Evolutionary conservation across 2,113 vertebrate genomes (phyloP).

Genomic region (Baryphthengus martii): DNA sequence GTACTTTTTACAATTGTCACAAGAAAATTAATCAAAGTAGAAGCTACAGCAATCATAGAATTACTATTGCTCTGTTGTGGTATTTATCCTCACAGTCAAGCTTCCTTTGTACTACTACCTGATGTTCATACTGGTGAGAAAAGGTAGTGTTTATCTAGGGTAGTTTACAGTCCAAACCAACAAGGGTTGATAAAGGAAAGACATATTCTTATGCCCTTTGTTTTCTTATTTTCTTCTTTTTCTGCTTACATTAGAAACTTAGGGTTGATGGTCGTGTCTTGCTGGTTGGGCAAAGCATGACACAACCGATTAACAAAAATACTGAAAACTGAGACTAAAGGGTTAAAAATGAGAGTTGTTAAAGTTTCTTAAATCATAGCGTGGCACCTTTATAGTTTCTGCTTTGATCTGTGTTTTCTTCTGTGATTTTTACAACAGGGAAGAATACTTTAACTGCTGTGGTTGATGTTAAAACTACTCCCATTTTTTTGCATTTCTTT

Average conservation of each 20-base stretch:
- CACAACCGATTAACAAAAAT: not conserved
- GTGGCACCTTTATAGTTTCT: not conserved
- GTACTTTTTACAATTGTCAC: not conserved
- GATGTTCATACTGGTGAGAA: not conserved
- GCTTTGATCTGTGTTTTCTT: not conserved
- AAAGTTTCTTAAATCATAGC: not conserved
- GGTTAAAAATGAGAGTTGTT: not conserved
- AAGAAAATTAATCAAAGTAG: not conserved
- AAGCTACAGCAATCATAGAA: not conserved
- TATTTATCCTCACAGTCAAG: not conserved
- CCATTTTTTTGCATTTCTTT: not conserved
- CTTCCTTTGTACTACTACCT: not conserved
- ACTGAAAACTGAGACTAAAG: not conserved
- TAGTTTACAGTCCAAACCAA: not conserved
- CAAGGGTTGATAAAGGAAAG: not conserved
- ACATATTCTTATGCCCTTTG: not conserved
- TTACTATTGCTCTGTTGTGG: not conserved
- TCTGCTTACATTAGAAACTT: not conserved
- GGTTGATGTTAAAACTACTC: not conserved
- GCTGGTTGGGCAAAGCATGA: not conserved
- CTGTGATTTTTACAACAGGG: not conserved
- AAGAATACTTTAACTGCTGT: not conserved
- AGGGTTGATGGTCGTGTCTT: not conserved
- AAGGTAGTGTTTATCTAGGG: not conserved
- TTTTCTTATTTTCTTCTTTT: not conserved